Evolutionary conservation across 2,797 vertebrate species (phyloP).

Genomic region (Serranus cabrilla): DNA sequence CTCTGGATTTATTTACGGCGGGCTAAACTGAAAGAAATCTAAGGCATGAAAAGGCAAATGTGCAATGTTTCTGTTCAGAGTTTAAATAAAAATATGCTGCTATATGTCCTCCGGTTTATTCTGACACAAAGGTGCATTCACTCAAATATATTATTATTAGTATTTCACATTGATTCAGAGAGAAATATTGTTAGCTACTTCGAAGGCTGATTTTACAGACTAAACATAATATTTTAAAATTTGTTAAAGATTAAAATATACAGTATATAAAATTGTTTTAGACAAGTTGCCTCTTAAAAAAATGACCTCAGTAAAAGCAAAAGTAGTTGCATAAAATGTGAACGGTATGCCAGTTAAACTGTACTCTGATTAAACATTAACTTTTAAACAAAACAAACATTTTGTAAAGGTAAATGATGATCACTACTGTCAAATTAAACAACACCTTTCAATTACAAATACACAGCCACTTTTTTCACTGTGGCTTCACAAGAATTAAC

Average conservation of each 20-base stretch:
- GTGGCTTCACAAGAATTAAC: too few species aligned
- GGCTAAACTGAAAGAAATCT: conserved; percentile 71
- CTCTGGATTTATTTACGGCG: conserved; percentile 58
- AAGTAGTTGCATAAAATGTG: too few species aligned
- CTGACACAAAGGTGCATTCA: neutral
- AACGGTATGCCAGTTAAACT: too few species aligned
- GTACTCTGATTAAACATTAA: too few species aligned
- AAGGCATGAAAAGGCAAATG: conserved; percentile 87
- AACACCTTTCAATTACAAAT: too few species aligned
- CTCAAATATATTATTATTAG: too few species aligned
- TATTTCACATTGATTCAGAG: neutral
- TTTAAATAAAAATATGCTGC: conserved; percentile 86
- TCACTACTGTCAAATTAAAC: too few species aligned
- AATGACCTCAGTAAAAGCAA: too few species aligned
- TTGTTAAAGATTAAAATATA: conserved; percentile 3
- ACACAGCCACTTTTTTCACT: too few species aligned
- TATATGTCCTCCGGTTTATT: conserved; percentile 49
- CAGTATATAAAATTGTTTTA: neutral
- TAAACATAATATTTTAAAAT: neutral
- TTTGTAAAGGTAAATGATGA: too few species aligned
- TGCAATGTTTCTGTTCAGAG: conserved; percentile 82
- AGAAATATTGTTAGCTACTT: neutral
- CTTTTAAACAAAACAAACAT: too few species aligned
- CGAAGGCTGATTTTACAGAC: neutral
- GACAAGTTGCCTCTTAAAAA: too few species aligned